A percentile compares a stretch with the other conserved stretches of the same genome.
Conservation (phyloP, 2,797 vertebrate species). For the Nannoperca australis region DNA sequence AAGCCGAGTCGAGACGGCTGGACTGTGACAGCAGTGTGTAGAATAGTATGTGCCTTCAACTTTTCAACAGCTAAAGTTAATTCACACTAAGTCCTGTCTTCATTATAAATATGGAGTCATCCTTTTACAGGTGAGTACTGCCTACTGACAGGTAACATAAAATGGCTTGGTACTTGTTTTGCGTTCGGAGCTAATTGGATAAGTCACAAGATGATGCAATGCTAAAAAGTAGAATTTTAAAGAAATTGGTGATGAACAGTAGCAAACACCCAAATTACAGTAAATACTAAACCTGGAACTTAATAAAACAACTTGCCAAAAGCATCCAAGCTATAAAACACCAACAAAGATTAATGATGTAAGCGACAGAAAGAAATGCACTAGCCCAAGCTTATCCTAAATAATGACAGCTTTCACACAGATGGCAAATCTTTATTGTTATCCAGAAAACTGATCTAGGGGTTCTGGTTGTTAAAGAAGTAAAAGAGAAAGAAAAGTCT, state of each 20-base stretch:
- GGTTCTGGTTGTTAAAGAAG: neutral
- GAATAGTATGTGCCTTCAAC: conserved; percentile 29
- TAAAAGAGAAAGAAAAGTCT: neutral
- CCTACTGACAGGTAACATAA: conserved; percentile 43
- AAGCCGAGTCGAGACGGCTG: conserved; percentile 36
- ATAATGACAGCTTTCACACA: conserved; percentile 8
- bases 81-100: conserved; percentile 48
- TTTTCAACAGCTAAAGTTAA: conserved; percentile 40
- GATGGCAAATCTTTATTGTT: neutral
- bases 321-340: neutral
- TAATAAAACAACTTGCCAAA: conserved; percentile 1
- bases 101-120: conserved; percentile 37
- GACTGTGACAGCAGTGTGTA: conserved; percentile 47
- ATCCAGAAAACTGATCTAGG: neutral
- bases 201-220: conserved; percentile 13
- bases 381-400: neutral
- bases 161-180: conserved; percentile 41
- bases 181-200: conserved; percentile 27
- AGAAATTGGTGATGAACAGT: conserved; percentile 5
- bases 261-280: conserved; percentile 5
- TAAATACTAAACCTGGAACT: neutral
- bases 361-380: neutral
- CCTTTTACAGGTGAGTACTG: conserved; percentile 20
- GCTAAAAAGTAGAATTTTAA: conserved; percentile 17
- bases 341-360: neutral